A percentile compares a stretch with the other conserved stretches of the same genome.
Conservation (phyloP, 2,113 vertebrate genomes). For the Cyprinodon variegatus region DNA sequence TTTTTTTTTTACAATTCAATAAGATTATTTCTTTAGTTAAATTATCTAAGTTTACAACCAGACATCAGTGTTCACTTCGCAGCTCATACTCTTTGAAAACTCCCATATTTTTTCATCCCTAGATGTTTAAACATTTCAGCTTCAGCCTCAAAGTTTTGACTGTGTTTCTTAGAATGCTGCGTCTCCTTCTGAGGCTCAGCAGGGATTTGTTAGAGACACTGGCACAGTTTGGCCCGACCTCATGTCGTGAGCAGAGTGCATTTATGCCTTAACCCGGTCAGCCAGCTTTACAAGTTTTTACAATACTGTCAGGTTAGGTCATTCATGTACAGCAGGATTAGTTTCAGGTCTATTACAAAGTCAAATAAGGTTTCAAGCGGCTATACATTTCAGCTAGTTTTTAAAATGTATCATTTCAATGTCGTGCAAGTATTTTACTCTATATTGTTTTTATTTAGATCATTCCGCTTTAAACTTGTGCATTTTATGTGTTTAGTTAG, state of each 20-base stretch:
- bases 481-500: background rate
- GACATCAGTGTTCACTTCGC: too few relatives aligned
- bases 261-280: conserved; percentile 8
- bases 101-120: background rate
- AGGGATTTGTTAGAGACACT: conserved; percentile 58
- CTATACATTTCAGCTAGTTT: background rate
- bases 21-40: too few relatives aligned
- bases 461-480: too few relatives aligned
- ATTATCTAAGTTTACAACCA: too few relatives aligned
- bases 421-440: too few relatives aligned
- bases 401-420: background rate
- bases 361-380: background rate
- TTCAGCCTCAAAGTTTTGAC: conserved; percentile 37
- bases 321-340: background rate
- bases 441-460: background rate
- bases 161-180: conserved; percentile 15
- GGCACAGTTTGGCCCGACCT: conserved; percentile 34
- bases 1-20: too few relatives aligned
- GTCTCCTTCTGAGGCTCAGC: conserved; percentile 43
- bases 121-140: conserved; percentile 17
- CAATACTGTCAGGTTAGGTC: background rate
- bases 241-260: conserved; percentile 43
- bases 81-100: background rate
- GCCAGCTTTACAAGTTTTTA: conserved; percentile 11
- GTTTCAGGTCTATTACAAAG: too few relatives aligned